Evolutionary conservation across 2,113 vertebrate genomes (phyloP).

Genomic region (Dolichallabes microphthalmus): DNA sequence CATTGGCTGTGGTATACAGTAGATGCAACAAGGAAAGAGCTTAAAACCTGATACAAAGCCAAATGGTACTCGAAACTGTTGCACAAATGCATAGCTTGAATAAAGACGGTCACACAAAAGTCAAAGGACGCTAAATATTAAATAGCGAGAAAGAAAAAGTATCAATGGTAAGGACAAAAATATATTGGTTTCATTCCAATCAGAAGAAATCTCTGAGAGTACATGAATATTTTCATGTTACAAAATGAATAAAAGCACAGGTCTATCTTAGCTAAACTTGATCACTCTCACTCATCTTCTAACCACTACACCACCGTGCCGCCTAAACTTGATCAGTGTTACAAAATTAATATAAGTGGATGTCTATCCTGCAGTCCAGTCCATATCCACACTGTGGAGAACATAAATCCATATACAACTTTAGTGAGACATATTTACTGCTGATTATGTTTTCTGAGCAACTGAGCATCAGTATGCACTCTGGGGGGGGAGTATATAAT

Average conservation of each 20-base stretch:
- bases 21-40: background rate
- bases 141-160: background rate
- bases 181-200: background rate
- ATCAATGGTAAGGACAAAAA: background rate
- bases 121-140: background rate
- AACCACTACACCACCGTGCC: no score
- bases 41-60: slow-evolving; percentile 24
- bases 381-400: no score
- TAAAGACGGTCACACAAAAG: slow-evolving; percentile 1
- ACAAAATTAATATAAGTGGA: no score
- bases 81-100: slow-evolving; percentile 21
- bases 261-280: no score
- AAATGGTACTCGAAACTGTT: slow-evolving; percentile 12
- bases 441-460: background rate
- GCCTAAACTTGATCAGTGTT: no score
- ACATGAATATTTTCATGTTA: no score
- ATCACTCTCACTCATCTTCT: no score
- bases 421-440: no score
- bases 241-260: no score
- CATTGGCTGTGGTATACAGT: background rate
- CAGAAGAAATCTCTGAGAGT: background rate
- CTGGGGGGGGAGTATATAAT: no score
- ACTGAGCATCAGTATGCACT: background rate
- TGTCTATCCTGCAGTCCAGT: no score
- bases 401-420: no score